These are phyloP conservation scores for Spondyliosoma cantharus DNA, from an alignment of 2,797 vertebrate species.

Conservation along the genomic window DNA sequence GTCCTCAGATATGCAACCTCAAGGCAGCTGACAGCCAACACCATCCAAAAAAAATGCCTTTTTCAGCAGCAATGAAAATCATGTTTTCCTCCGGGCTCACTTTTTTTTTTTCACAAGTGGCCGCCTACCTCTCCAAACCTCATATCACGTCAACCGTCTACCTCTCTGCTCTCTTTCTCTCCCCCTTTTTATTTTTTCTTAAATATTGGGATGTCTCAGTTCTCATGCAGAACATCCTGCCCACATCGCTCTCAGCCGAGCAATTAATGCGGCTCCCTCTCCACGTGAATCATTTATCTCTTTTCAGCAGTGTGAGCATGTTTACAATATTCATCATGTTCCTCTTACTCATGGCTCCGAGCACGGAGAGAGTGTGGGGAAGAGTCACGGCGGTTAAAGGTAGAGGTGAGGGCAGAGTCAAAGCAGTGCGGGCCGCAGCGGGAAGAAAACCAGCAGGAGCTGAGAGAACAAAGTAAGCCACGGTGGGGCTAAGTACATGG, in stretches of 20 bases:
- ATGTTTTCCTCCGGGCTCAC: slow-evolving; percentile 59
- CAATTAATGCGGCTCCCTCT: slow-evolving; percentile 58
- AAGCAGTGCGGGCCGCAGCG: slow-evolving; percentile 15
- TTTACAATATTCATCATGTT: slow-evolving; percentile 66
- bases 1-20: slow-evolving; percentile 54
- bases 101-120: slow-evolving; percentile 20
- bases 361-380: background rate
- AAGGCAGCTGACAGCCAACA: slow-evolving; percentile 61
- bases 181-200: background rate
- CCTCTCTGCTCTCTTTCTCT: background rate
- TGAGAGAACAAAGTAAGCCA: slow-evolving; percentile 22
- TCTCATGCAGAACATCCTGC: slow-evolving; percentile 48
- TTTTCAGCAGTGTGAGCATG: slow-evolving; percentile 49
- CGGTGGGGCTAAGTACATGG: slow-evolving; percentile 17
- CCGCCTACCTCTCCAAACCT: slow-evolving; percentile 35
- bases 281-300: slow-evolving; percentile 58
- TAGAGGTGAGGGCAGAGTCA: slow-evolving; percentile 28
- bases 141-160: slow-evolving; percentile 19
- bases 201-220: slow-evolving; percentile 36
- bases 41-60: slow-evolving; percentile 45
- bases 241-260: slow-evolving; percentile 51
- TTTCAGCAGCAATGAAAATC: slow-evolving; percentile 60
- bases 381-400: slow-evolving; percentile 33
- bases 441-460: slow-evolving; percentile 35
- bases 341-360: slow-evolving; percentile 34